Evolutionary conservation across 1,140 invertebrate genomes (phyloP).

Genomic region (Drosophila rufa): DNA sequence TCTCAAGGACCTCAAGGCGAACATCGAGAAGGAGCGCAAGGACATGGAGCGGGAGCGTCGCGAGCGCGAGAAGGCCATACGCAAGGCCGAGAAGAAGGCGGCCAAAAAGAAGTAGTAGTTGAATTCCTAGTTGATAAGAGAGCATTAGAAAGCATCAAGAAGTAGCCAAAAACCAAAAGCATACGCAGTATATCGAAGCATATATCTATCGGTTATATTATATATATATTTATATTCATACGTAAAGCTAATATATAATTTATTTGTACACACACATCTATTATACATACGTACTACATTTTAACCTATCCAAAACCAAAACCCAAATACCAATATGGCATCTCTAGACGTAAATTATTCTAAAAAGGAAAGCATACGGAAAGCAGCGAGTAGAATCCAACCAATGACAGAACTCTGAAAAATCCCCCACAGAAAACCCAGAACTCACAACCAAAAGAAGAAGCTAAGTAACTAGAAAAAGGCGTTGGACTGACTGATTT

Average conservation of each 20-base stretch:
- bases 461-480: conserved; percentile 47
- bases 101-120: conserved; percentile 89
- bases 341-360: conserved; percentile 67
- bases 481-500: conserved; percentile 80
- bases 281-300: conserved; percentile 75
- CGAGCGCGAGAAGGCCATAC: conserved; percentile 90
- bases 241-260: conserved; percentile 59
- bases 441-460: conserved; percentile 52
- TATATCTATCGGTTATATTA: conserved; percentile 54
- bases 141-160: conserved; percentile 25
- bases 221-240: conserved; percentile 57
- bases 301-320: conserved; percentile 70
- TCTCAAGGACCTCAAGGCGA: conserved; percentile 93
- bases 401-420: conserved; percentile 22
- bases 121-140: conserved; percentile 72
- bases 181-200: conserved; percentile 66
- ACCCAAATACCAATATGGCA: conserved; percentile 46
- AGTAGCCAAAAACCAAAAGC: conserved; percentile 81
- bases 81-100: conserved; percentile 93
- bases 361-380: conserved; percentile 12
- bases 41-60: conserved; percentile 91
- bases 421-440: conserved; percentile 17
- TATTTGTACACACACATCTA: conserved; percentile 70
- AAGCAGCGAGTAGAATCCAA: conserved; percentile 33
- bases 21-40: conserved; percentile 92